Evolutionary conservation across 1,140 invertebrate species (phyloP).

Genomic region (Trachymyrmex septentrionalis): DNA sequence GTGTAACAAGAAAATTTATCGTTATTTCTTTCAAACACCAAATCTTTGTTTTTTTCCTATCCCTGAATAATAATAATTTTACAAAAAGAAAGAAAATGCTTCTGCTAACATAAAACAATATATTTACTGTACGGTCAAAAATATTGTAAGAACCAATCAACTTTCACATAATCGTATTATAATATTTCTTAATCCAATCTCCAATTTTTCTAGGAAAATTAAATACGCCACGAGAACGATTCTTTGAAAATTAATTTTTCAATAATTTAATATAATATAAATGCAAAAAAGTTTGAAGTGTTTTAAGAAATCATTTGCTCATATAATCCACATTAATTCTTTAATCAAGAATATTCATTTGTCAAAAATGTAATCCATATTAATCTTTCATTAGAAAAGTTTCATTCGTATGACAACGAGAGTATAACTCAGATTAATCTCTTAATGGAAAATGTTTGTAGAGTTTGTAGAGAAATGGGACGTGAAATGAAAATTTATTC

Average conservation of each 20-base stretch:
- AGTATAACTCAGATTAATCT: background rate
- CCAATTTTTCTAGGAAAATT: background rate
- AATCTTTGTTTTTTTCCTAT: slow-evolving; percentile 2
- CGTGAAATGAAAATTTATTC: background rate
- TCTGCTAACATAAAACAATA: background rate
- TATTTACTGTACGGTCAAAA: no score
- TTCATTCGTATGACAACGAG: background rate
- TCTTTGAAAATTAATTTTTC: slow-evolving; percentile 8
- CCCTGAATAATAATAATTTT: background rate
- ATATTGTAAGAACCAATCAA: background rate
- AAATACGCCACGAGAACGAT: background rate
- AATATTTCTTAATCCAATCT: background rate
- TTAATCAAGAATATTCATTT: background rate
- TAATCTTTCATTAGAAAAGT: background rate
- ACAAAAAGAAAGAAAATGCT: background rate
- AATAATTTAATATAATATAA: background rate
- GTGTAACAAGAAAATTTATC: slow-evolving; percentile 36
- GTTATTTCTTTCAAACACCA: background rate
- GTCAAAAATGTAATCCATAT: background rate
- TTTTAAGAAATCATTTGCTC: background rate
- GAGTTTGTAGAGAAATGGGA: background rate
- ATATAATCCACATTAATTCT: background rate
- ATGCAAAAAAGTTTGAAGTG: background rate
- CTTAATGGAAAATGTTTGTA: background rate
- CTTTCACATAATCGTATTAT: background rate